A percentile compares a stretch with the other conserved stretches of the same genome.
phyloP scores from a whole-genome alignment of 1,140 invertebrate genomes.

The Brachionus manjavacas region DNA sequence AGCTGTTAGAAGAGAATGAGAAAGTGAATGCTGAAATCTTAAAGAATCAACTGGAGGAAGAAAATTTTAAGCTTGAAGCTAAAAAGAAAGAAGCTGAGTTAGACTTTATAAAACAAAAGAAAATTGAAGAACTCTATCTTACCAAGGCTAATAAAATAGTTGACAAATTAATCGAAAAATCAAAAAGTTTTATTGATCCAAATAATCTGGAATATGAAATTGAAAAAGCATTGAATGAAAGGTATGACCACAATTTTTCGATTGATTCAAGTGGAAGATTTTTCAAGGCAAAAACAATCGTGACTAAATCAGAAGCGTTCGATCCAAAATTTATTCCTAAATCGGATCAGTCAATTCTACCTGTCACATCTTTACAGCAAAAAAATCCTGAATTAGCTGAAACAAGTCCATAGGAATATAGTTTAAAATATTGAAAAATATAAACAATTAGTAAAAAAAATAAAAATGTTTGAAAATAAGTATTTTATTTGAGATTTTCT shows the following conservation, averaged over 20 bases:
- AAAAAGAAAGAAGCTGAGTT: constrained; percentile 4
- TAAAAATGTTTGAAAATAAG: too few species aligned
- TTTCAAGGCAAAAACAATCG: not conserved
- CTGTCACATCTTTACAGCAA: not conserved
- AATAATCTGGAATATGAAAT: constrained; percentile 41
- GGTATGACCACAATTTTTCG: constrained; percentile 38
- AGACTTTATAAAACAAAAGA: not conserved
- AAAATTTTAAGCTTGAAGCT: not conserved
- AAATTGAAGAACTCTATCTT: constrained; percentile 4
- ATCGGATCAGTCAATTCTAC: not conserved
- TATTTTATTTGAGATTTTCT: too few species aligned
- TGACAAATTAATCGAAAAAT: constrained; percentile 9
- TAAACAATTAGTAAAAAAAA: not conserved
- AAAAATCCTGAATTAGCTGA: not conserved
- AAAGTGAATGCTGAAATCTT: not conserved
- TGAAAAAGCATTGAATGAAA: constrained; percentile 32
- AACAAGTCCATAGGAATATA: not conserved
- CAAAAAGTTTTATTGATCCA: constrained; percentile 11
- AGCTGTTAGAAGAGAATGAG: not conserved
- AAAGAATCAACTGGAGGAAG: not conserved
- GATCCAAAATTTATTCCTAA: constrained; percentile 29
- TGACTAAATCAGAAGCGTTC: not conserved
- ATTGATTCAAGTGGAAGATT: constrained; percentile 24
- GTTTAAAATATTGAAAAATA: not conserved
- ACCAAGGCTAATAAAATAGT: not conserved